A percentile compares a stretch with the other conserved stretches of the same genome.
phyloP scores from a whole-genome alignment of 2,888 invertebrate genomes.

The Nemotelus nigrinus region DNA sequence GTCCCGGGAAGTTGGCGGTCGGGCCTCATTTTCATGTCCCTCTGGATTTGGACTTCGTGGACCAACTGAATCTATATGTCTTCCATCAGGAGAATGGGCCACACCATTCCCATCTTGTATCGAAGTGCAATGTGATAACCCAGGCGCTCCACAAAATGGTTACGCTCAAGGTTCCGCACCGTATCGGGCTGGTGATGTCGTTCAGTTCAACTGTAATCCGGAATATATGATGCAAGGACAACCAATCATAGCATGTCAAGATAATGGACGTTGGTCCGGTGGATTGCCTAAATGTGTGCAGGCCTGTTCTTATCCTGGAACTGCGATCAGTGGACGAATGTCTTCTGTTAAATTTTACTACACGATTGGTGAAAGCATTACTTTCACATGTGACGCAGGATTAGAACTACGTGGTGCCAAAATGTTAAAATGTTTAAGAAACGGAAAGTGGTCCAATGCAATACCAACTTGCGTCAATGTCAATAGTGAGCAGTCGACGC shows the following conservation, averaged over 20 bases:
- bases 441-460: constrained; percentile 87
- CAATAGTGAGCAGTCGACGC: constrained; percentile 48
- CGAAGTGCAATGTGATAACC: constrained; percentile 83
- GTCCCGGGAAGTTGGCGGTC: constrained; percentile 82
- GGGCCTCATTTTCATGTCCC: constrained; percentile 82
- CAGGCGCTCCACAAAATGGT: constrained; percentile 79
- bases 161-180: constrained; percentile 81
- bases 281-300: constrained; percentile 86
- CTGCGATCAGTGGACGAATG: constrained; percentile 86
- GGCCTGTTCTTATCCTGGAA: constrained; percentile 88
- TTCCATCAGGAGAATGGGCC: constrained; percentile 83
- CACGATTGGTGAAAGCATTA: constrained; percentile 85
- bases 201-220: constrained; percentile 87
- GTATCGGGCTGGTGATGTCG: constrained; percentile 84
- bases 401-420: constrained; percentile 79
- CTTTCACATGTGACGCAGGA: constrained; percentile 84
- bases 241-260: constrained; percentile 89
- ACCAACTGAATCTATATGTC: constrained; percentile 77
- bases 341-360: constrained; percentile 89
- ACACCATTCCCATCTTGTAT: constrained; percentile 79
- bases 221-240: constrained; percentile 90
- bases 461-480: constrained; percentile 75
- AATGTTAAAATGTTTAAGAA: constrained; percentile 81
- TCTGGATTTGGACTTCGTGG: constrained; percentile 81
- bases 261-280: constrained; percentile 86